Conservation (phyloP, 1,140 invertebrate genomes). For the Ganaspis sp. region DNA sequence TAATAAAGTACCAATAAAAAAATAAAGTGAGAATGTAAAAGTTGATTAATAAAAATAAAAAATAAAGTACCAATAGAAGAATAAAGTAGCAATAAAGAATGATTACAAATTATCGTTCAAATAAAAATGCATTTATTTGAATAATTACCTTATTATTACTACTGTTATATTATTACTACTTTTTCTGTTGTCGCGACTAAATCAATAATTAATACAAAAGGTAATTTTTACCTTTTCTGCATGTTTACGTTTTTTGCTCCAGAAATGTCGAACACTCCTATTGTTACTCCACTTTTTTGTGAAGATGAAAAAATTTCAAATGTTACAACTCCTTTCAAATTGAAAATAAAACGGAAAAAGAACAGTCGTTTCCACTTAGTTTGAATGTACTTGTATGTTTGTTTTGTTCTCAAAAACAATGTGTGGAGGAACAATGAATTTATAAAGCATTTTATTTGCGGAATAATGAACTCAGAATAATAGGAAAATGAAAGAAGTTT, state of each 20-base stretch:
- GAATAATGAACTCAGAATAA: not conserved
- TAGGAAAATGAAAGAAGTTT: not conserved
- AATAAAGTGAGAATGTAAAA: too few relatives aligned
- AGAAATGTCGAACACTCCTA: not conserved
- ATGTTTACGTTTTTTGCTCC: not conserved
- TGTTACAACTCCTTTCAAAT: not conserved
- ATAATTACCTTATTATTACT: too few relatives aligned
- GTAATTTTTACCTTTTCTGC: not conserved
- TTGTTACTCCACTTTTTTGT: not conserved
- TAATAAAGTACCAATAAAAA: too few relatives aligned
- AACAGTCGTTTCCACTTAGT: slow-evolving; percentile 2
- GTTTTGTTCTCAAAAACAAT: slow-evolving; percentile 10
- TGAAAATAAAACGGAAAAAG: not conserved
- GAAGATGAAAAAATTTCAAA: not conserved
- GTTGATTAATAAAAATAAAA: too few relatives aligned
- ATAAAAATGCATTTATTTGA: too few relatives aligned
- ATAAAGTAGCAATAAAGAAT: too few relatives aligned
- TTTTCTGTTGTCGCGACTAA: too few relatives aligned
- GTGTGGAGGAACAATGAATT: slow-evolving; percentile 1
- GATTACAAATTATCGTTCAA: too few relatives aligned
- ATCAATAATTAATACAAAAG: too few relatives aligned
- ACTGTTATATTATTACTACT: too few relatives aligned
- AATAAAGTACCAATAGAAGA: too few relatives aligned
- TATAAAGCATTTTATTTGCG: slow-evolving; percentile 5
- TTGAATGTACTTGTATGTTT: not conserved